Evolutionary conservation across 2,797 vertebrate genomes (phyloP), one percentile per base, ranked within the genome.

Genomic region (Sebastiscus albofasciatus): DNA sequence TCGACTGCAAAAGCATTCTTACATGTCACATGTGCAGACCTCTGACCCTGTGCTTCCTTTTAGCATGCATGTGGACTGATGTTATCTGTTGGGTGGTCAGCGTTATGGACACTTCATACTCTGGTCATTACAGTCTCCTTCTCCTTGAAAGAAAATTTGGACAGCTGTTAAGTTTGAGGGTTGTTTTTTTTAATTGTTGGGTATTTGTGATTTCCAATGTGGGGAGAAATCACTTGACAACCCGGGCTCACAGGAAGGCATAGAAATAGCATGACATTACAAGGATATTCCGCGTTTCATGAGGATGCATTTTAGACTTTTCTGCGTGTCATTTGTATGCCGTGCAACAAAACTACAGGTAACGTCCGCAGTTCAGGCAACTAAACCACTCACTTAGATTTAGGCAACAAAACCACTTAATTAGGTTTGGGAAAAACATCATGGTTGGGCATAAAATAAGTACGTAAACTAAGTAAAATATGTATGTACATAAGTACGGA

Each of bases 1-100:
- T 85, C 77, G 80, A 89, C 62, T 83, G 73, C 75, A 90, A 90
- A 93, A 79, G 80, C 85, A 88, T 90, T 87, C 79, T 84, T 83
- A 82, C 78, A 83, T 88, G 85, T 83, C 86, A 90, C 84, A 86
- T 82, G 81, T 68, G 60, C 49, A 77, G 65, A 79, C 74, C 65
- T 80, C 60, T 79, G 69, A 76, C 49, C 68, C 62, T 9, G 3
- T 13, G 73, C 52, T 82, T 81, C 71, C 80, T 79, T 79, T 69
- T 22, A 61, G 64, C 46, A 70, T 79, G 52, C 66, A 64, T 36
- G 49, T 58, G 56, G 72, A 75, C 81, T 83, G 74, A 82, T 84
- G 64, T 66, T 77, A 79, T 89, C 78, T 79, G 75, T 49, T 76
- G 81, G 64, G 67, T 90, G 79, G 77, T 90, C 77, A 85, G 27